phyloP scores from a whole-genome alignment of 1,140 invertebrate species.

The Drosophila lowei region DNA sequence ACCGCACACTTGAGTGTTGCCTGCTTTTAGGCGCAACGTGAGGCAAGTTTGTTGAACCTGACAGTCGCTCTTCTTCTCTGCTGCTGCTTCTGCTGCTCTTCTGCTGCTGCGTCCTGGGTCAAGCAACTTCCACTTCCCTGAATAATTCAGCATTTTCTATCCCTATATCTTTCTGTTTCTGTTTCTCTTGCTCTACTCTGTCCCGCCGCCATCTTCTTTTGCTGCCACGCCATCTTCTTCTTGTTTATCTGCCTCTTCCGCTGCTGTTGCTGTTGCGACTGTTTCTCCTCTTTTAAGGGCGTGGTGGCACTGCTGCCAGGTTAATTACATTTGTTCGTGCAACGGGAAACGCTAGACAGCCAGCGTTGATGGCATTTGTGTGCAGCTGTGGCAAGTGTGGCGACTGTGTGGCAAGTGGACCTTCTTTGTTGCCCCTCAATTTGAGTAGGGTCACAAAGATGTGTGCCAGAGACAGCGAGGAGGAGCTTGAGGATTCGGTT shows the following conservation, averaged over 20 bases:
- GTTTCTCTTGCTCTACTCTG: not conserved
- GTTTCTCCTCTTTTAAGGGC: slow-evolving; percentile 11
- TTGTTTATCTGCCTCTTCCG: not conserved
- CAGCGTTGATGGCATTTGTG: slow-evolving; percentile 61
- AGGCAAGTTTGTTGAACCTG: slow-evolving; percentile 76
- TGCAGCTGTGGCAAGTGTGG: slow-evolving; percentile 24
- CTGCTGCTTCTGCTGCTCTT: slow-evolving; percentile 15
- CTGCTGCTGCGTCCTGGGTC: slow-evolving; percentile 49
- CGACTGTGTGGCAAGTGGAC: slow-evolving; percentile 3
- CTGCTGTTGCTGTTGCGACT: too few species aligned
- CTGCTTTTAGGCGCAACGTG: slow-evolving; percentile 78
- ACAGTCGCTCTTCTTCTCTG: slow-evolving; percentile 28
- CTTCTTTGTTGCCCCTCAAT: slow-evolving; percentile 33
- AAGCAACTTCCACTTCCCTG: slow-evolving; percentile 72
- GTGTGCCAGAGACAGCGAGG: not conserved
- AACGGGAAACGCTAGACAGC: slow-evolving; percentile 44
- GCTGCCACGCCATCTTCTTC: not conserved
- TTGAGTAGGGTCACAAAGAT: slow-evolving; percentile 24
- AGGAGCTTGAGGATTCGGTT: not conserved
- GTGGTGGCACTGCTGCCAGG: slow-evolving; percentile 63
- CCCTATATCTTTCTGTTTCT: not conserved
- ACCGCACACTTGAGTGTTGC: slow-evolving; percentile 74
- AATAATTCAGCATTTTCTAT: slow-evolving; percentile 68
- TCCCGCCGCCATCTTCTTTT: not conserved
- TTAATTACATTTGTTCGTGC: slow-evolving; percentile 74